These are phyloP conservation scores for Scolopax rusticola DNA, from an alignment of 2,797 vertebrate genomes.

Conservation along the genomic window DNA sequence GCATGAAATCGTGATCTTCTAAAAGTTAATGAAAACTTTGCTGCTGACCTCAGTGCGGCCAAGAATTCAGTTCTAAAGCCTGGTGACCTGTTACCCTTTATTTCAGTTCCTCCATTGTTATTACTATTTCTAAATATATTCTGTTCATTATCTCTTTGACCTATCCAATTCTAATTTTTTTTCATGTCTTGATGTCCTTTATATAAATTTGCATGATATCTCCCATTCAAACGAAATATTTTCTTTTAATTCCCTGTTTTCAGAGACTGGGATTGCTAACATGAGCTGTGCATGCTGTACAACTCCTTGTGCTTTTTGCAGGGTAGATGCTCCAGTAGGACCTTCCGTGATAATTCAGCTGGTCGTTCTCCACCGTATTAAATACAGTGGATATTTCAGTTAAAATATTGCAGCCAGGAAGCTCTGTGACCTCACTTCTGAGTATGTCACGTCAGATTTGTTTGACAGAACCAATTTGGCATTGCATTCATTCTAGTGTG, in stretches of 20 bases:
- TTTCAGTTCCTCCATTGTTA: neutral
- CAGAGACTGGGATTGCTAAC: neutral
- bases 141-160: neutral
- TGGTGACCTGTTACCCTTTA: neutral
- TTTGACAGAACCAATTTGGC: slow-evolving; percentile 7
- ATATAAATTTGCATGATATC: neutral
- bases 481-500: neutral
- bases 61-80: neutral
- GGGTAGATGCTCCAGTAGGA: neutral
- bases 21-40: neutral
- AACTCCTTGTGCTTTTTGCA: neutral
- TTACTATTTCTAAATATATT: neutral
- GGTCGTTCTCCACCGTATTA: neutral
- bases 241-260: neutral
- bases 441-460: neutral
- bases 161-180: neutral
- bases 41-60: neutral
- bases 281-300: neutral
- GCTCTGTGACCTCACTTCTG: neutral
- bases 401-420: neutral
- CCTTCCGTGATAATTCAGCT: neutral
- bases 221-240: neutral
- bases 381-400: neutral
- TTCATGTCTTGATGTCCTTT: neutral
- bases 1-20: neutral